Percentiles rank a stretch among this genome's conserved stretches.
Conservation (phyloP, 2,113 vertebrate species). For the Grantiella picta region DNA sequence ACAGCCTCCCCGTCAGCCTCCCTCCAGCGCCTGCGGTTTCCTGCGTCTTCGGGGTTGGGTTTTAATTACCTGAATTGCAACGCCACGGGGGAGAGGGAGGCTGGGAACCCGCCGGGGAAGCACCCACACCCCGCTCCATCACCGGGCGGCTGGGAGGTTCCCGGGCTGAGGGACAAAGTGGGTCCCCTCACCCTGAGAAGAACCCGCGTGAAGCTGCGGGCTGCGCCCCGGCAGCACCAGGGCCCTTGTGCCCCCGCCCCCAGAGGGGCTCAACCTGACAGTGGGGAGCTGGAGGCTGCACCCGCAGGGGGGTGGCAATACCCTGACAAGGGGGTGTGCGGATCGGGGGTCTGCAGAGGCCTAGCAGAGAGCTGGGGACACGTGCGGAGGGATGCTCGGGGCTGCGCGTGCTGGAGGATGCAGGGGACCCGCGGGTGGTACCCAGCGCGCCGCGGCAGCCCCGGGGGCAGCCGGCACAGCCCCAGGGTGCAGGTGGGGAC, state of each 20-base stretch:
- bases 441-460: not conserved
- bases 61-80: conserved; percentile 63
- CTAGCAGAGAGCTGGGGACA: not conserved
- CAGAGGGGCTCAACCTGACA: not conserved
- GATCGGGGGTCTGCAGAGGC: not conserved
- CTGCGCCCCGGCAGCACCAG: not conserved
- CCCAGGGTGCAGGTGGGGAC: not conserved
- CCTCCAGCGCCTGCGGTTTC: conserved; percentile 39
- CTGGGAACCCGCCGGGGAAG: not conserved
- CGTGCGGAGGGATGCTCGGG: not conserved
- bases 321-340: not conserved
- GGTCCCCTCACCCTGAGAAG: not conserved
- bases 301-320: not conserved
- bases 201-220: not conserved
- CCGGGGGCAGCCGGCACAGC: not conserved
- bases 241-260: not conserved
- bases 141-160: not conserved
- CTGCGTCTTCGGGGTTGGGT: conserved; percentile 39
- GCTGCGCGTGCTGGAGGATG: not conserved
- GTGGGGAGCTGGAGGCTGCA: not conserved
- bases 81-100: conserved; percentile 30
- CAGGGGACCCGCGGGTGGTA: not conserved
- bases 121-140: not conserved
- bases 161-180: not conserved
- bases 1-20: not conserved